Conservation (phyloP, 2,113 vertebrate genomes). For the Microcebus griseorufus region DNA sequence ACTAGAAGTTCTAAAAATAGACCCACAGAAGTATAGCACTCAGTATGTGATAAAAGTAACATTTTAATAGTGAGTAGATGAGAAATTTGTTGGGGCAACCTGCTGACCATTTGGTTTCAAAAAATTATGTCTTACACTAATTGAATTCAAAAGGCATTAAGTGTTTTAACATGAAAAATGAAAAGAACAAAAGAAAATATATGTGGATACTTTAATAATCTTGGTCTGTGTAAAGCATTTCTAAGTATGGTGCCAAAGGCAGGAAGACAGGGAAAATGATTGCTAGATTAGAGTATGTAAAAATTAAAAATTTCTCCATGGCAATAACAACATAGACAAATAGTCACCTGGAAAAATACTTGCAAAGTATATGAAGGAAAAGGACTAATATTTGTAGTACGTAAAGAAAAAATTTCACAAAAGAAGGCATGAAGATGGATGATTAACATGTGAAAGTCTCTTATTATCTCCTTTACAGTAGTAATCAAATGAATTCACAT, state of each 20-base stretch:
- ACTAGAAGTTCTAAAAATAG: neutral
- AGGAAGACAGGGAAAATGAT: neutral
- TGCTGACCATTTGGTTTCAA: neutral
- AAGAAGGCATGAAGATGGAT: neutral
- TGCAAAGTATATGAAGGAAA: constrained; percentile 13
- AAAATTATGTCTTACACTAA: neutral
- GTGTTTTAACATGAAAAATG: constrained; percentile 27
- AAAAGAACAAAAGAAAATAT: constrained; percentile 23
- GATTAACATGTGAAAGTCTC: neutral
- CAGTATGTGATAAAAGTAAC: neutral
- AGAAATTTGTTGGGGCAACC: neutral
- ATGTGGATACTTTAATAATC: neutral
- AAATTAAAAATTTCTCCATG: neutral
- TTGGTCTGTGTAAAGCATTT: neutral
- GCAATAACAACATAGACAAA: neutral
- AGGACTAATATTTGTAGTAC: neutral
- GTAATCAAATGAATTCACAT: constrained; percentile 5
- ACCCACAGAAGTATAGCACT: neutral
- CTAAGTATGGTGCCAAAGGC: neutral
- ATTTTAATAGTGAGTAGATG: constrained; percentile 29
- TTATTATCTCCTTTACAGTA: constrained; percentile 7
- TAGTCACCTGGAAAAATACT: neutral
- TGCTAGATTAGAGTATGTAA: neutral
- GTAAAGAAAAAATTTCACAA: neutral
- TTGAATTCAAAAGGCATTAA: constrained; percentile 1